A percentile compares a stretch with the other conserved stretches of the same genome.
Evolutionary conservation across 2,113 vertebrate species (phyloP).

Genomic region (Meleagris gallopavo): DNA sequence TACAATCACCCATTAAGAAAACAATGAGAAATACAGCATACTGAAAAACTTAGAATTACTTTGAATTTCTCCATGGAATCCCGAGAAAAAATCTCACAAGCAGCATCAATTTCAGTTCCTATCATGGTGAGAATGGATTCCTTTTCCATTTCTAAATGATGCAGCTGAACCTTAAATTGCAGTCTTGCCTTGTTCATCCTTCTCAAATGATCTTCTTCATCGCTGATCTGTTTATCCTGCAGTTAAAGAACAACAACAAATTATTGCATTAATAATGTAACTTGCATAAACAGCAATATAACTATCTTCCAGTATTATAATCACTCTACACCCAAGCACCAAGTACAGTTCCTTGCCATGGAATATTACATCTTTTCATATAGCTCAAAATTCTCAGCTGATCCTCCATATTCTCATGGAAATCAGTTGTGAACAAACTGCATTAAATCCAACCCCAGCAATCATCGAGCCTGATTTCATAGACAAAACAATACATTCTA

Average conservation of each 20-base stretch:
- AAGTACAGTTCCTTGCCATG: background rate
- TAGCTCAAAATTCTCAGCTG: background rate
- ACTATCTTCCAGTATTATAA: background rate
- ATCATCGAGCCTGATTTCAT: background rate
- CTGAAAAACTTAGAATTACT: conserved; percentile 80
- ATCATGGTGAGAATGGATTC: conserved; percentile 85
- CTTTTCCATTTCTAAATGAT: conserved; percentile 84
- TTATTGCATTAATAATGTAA: background rate
- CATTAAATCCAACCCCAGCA: background rate
- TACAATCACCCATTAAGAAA: conserved; percentile 28
- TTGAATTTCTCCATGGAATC: conserved; percentile 88
- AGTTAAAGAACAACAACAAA: background rate
- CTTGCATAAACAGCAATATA: background rate
- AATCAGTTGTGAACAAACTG: background rate
- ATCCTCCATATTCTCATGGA: background rate
- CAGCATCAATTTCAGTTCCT: conserved; percentile 88
- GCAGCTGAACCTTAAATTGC: conserved; percentile 83
- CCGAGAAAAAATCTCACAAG: conserved; percentile 83
- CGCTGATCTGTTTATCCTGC: conserved; percentile 75
- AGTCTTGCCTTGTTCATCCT: conserved; percentile 78
- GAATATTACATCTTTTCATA: background rate
- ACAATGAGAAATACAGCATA: conserved; percentile 21
- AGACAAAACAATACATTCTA: background rate
- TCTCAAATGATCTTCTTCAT: conserved; percentile 76
- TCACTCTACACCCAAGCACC: background rate